A percentile compares a stretch with the other conserved stretches of the same genome.
These are phyloP conservation scores for Catharus minimus DNA, from an alignment of 2,113 vertebrate species.

Conservation along the genomic window DNA sequence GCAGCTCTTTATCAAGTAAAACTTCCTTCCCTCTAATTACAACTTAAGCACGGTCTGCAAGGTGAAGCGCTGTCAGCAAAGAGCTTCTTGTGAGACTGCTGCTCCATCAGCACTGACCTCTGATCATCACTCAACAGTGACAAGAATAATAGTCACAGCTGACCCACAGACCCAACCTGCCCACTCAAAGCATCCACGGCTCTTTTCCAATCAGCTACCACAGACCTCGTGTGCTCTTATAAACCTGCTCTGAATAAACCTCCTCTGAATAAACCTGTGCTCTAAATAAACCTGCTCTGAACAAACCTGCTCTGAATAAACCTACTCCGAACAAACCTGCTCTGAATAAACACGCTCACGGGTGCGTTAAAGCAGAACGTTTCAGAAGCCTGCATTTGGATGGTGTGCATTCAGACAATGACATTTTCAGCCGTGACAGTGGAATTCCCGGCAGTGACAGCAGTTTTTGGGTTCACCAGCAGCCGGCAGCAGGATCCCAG, in stretches of 20 bases:
- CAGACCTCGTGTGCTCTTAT: not conserved
- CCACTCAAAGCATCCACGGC: not conserved
- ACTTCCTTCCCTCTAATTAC: not conserved
- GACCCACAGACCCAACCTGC: not conserved
- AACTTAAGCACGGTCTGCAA: not conserved
- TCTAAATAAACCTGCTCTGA: too few species aligned
- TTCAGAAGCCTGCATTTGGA: not conserved
- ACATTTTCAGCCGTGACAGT: accelerated
- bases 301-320: not conserved
- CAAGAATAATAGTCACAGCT: not conserved
- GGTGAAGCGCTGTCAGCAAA: accelerated
- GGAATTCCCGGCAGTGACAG: not conserved
- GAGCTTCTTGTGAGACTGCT: not conserved
- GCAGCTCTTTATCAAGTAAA: not conserved
- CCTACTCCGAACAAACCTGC: too few species aligned
- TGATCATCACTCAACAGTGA: not conserved
- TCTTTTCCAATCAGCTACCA: not conserved
- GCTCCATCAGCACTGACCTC: not conserved
- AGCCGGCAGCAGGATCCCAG: slow-evolving; percentile 64
- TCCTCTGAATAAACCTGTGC: not conserved
- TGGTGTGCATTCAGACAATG: not conserved
- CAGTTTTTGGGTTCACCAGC: slow-evolving; percentile 6
- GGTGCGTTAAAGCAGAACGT: not conserved
- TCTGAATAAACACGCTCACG: accelerated
- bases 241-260: too few species aligned